Base-by-base conservation (phyloP, 2,113 vertebrate genomes). In the Mustela lutreola region DNA sequence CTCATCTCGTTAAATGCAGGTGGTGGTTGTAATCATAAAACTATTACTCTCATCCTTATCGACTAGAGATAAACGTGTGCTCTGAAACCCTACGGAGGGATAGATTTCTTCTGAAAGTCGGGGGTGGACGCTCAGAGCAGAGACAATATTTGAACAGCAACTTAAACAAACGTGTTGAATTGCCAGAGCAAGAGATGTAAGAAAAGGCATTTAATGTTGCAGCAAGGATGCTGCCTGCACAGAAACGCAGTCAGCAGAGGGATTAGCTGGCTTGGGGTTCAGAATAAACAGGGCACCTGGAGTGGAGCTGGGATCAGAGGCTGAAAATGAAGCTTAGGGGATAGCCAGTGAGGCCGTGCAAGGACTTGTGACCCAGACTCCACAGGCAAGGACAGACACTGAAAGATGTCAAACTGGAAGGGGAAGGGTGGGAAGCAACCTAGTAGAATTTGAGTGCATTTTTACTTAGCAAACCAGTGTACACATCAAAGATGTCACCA, bases 1-100 rank as follows among this genome's bases (percentile, higher is more conserved):
- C 42, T 97, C 87, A 16, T n/a, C 42, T 98, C 83, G 10, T n/a
- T 39, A 75, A 90, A 92, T 50, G n/a, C 7, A 62, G n/a, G 24
- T 10, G 39, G 39, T 16, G 28, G 11, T 18, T 50, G 31, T 53
- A 53, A 80, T n/a, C 18, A n/a, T 21, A 83, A 93, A 94, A 60
- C 76, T 60, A 36, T 80, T 48, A 42, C 3, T 31, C 11, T 78
- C 60, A 31, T 83, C n/a, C 63, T 31, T 63, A 89, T 21, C 58
- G 15, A 92, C 36, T 8, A 15, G 33, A 76, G 19, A 4, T 58
- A 90, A 11, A 65, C 56, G 14, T 33, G 9, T 67, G n/a, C 22
- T 65, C 60, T 45, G 50, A 87, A 92, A 70, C 10, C 48, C 45
- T 58, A 62, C 24, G 80, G 45, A 86, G 4, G 39, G 33, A 42